Percentiles rank a stretch among this genome's conserved stretches.
These are phyloP conservation scores for Folsomia candida DNA, from an alignment of 2,888 invertebrate species.

Conservation along the genomic window DNA sequence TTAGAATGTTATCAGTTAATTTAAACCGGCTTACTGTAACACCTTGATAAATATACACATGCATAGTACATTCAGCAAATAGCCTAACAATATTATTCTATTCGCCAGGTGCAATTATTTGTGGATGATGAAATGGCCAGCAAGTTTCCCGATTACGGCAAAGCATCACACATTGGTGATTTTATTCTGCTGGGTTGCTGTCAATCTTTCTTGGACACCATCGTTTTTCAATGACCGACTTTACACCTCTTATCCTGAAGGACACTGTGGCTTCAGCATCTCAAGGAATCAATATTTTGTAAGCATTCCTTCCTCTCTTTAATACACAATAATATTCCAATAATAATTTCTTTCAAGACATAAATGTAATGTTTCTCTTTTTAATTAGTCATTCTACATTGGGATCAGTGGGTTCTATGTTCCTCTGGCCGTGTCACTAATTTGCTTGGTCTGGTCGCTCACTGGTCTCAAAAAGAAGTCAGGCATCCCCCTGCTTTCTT, in stretches of 20 bases:
- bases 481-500: neutral
- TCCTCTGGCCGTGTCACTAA: slow-evolving; percentile 32
- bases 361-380: slow-evolving; percentile 4
- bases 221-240: slow-evolving; percentile 30
- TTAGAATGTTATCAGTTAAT: too few species aligned
- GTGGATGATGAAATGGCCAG: slow-evolving; percentile 43
- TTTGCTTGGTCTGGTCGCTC: slow-evolving; percentile 36
- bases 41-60: too few species aligned
- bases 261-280: slow-evolving; percentile 45
- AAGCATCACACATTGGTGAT: slow-evolving; percentile 30
- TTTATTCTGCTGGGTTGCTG: slow-evolving; percentile 30
- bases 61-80: too few species aligned
- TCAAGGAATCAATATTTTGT: slow-evolving; percentile 42
- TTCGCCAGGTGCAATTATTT: slow-evolving; percentile 38
- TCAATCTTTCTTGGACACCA: slow-evolving; percentile 38
- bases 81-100: too few species aligned
- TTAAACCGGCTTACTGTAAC: too few species aligned
- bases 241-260: slow-evolving; percentile 29
- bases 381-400: slow-evolving; percentile 43
- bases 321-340: too few species aligned
- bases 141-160: slow-evolving; percentile 28
- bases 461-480: slow-evolving; percentile 18
- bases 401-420: slow-evolving; percentile 45
- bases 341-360: neutral
- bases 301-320: too few species aligned